Base-by-base conservation (phyloP, 2,113 vertebrate species). In the Regulus satrapa region DNA sequence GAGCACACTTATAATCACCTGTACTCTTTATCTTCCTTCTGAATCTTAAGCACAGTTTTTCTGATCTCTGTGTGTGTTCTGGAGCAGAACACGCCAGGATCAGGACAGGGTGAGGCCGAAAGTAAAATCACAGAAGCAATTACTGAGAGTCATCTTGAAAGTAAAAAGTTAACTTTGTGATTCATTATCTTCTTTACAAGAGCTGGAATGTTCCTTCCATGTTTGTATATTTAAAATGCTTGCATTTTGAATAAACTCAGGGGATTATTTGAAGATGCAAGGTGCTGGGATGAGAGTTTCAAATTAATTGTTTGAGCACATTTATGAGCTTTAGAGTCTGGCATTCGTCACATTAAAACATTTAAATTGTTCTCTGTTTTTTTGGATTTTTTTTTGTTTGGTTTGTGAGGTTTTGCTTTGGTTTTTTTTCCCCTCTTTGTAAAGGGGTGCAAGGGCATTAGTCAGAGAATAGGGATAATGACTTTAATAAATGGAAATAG, bases 11-110 rank as follows among this genome's bases (percentile, higher is more conserved):
- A 48, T 82, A 29, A 89, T 89, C 85, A 85, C 43, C 6, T 1
- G 0, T 79, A 46, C 32, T 88, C 91, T 85, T 88, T 83, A 93
- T 96, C 93, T 92, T 61, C 45, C 69, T 77, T 82, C 63, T 88
- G 62, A 80, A 96, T 93, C 93, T 91, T n/a, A 51, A 71, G 92
- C 72, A 79, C 48, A 86, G 38, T 38, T 54, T 85, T 89, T 96
- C 71, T 93, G 93, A 95, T 96, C 92, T 96, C 46, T 64, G 29
- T 92, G 94, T 96, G 95, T 94, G 95, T 96, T 96, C 95, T 71
- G 81, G 55, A 93, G 85, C 74, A 69, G 78, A 94, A 88, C 51
- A 8, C 2, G 5, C 66, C 80, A 55, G 81, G 69, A 88, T 58
- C 0, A 0, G 81, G 88, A 77, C 51, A 74, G 66, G 82, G 62